Evolutionary conservation across 1,140 invertebrate genomes (phyloP), one percentile per base, ranked within the genome.

Genomic region (Cyphomyrmex costatus): DNA sequence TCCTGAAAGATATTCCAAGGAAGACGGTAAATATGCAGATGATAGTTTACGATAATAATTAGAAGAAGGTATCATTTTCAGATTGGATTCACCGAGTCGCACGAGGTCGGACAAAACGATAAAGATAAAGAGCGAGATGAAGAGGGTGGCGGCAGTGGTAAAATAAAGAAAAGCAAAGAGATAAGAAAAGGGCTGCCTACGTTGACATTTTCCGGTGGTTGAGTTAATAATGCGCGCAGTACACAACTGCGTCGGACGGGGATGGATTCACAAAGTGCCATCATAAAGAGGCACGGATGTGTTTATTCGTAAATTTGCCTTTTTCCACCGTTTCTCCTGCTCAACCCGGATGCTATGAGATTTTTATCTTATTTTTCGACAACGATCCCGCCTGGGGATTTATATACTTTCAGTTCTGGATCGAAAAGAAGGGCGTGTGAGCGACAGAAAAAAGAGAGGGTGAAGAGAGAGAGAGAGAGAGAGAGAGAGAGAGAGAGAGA

Each of bases 161-260:
- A 93, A 93, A 93, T 92, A 93, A 94, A 93, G 90, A 92, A 93
- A 91, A 88, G 74, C 76, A 88, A 79, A 58, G 74, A 86, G 83
- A 84, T 84, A 90, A 90, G 90, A 36, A 89, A 88, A 91, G 90
- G 84, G 92, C 91, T 71, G 68, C 46, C 79, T 85, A 60, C 89
- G 88, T 94, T 95, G 94, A 95, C 93, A 94, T 95, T 94, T 95
- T 95, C 94, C 93, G 92, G 93, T 93, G 94, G 93, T 95, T 95
- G 93, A 95, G 93, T 95, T 95, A 94, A 95, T 95, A 95, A 95
- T 94, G 92, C 93, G 93, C 91, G 86, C 83, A 86, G 94, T 93
- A 94, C 93, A 95, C 93, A 94, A 85, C 77, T 51, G 80, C 73
- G 49, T 46, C 70, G 24, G n/a, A 77, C 30, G 68, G 82, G 89